Conservation (phyloP, 2,113 vertebrate species). For the Caloenas nicobarica region DNA sequence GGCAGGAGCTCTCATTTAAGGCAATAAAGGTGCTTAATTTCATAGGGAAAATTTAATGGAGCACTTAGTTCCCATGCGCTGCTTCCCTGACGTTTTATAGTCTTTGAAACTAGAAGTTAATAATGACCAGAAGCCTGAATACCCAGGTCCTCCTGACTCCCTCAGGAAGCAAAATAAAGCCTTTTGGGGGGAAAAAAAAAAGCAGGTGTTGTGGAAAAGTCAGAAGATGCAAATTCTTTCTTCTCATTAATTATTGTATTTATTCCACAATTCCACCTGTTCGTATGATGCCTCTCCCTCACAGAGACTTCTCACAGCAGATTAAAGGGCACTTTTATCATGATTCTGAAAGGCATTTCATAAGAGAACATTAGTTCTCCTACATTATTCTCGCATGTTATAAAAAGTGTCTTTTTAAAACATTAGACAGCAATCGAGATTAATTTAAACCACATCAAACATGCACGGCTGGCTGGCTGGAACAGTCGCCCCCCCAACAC, state of each 20-base stretch:
- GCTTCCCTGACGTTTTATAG: background rate
- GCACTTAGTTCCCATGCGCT: background rate
- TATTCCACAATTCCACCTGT: conserved; percentile 35
- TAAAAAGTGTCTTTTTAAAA: conserved; percentile 50
- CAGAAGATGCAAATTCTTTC: conserved; percentile 9
- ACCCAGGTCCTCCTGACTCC: background rate
- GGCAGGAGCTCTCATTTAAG: background rate
- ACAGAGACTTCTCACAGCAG: conserved; percentile 4
- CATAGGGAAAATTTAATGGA: conserved; percentile 23
- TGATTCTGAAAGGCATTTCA: background rate
- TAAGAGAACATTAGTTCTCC: conserved; percentile 52
- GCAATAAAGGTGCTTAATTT: conserved; percentile 23
- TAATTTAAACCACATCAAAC: conserved; percentile 37
- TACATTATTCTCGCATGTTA: conserved; percentile 38
- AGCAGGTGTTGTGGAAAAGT: conserved; percentile 11
- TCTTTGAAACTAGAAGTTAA: background rate
- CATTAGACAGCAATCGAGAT: conserved; percentile 36
- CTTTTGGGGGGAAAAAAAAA: background rate
- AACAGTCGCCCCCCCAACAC: background rate
- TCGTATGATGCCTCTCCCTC: background rate
- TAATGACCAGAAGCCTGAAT: background rate
- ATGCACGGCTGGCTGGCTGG: background rate
- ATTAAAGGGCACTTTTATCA: conserved; percentile 50
- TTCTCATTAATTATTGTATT: conserved; percentile 9
- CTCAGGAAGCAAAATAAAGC: background rate